phyloP scores from a whole-genome alignment of 2,888 invertebrate species.

The Drosophila meridionalis region DNA sequence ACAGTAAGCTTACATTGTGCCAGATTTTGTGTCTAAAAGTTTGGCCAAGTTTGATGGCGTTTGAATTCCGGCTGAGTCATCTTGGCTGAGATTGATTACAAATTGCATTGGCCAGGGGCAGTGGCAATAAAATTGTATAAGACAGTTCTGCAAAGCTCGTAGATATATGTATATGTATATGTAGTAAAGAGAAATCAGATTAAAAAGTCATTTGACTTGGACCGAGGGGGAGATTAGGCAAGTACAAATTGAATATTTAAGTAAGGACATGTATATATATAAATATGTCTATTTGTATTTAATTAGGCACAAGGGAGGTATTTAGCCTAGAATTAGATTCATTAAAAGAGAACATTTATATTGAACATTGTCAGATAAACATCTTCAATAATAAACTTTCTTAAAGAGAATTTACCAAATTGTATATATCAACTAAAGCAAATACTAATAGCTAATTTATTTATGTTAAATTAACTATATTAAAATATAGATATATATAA shows the following conservation, averaged over 20 bases:
- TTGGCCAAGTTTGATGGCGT: conserved; percentile 57
- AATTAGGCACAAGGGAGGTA: neutral
- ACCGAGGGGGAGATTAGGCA: no score
- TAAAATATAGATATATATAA: neutral
- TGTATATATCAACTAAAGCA: neutral
- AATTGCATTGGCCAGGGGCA: conserved; percentile 40
- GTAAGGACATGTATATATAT: neutral
- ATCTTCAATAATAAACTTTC: no score
- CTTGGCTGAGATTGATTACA: conserved; percentile 62
- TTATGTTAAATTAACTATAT: neutral
- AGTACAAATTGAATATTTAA: neutral
- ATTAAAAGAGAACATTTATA: neutral
- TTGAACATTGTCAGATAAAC: no score
- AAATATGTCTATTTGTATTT: neutral
- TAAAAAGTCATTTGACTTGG: conserved; percentile 14
- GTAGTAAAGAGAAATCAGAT: conserved; percentile 14
- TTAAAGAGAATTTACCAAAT: no score
- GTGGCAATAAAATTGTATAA: conserved; percentile 38
- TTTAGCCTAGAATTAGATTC: neutral
- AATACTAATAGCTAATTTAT: neutral
- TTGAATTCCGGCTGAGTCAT: conserved; percentile 72
- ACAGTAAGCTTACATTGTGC: conserved; percentile 61
- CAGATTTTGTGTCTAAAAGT: conserved; percentile 60
- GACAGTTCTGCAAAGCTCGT: conserved; percentile 5
- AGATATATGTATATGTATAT: neutral